Conservation (phyloP, 2,113 vertebrate species). For the Crypturellus undulatus region DNA sequence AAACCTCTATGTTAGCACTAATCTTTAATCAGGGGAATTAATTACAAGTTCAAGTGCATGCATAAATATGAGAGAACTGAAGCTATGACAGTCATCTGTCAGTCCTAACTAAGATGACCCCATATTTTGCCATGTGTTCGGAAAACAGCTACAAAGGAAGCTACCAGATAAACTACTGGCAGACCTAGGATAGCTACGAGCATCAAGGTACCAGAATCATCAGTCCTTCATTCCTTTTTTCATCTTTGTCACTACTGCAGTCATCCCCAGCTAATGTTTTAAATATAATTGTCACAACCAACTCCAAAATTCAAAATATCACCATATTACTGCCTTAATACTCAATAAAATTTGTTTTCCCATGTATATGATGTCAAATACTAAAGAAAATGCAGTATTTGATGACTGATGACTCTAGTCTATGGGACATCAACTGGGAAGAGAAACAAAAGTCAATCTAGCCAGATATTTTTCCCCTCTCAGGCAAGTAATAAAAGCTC, state of each 20-base stretch:
- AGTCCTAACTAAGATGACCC: neutral
- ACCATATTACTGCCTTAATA: neutral
- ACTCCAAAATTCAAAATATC: neutral
- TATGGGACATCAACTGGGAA: neutral
- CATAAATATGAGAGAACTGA: neutral
- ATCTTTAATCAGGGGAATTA: neutral
- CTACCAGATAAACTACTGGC: neutral
- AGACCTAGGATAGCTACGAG: fast-evolving
- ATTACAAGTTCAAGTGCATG: neutral
- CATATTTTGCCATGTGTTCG: neutral
- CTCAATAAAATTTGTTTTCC: neutral
- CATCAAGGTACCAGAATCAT: neutral
- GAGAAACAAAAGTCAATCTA: neutral
- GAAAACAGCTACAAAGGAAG: neutral
- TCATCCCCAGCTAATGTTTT: neutral
- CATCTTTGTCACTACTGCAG: neutral
- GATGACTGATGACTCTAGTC: neutral
- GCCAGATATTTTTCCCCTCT: neutral
- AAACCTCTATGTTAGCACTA: neutral
- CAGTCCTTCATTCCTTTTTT: neutral
- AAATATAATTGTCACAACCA: neutral
- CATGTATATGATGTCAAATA: neutral
- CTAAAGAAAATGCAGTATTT: neutral
- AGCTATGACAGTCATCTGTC: neutral
- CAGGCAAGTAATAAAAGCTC: neutral